Percentiles rank a stretch among this genome's conserved stretches.
phyloP scores from a whole-genome alignment of 2,113 vertebrate genomes.

The Parus major region DNA sequence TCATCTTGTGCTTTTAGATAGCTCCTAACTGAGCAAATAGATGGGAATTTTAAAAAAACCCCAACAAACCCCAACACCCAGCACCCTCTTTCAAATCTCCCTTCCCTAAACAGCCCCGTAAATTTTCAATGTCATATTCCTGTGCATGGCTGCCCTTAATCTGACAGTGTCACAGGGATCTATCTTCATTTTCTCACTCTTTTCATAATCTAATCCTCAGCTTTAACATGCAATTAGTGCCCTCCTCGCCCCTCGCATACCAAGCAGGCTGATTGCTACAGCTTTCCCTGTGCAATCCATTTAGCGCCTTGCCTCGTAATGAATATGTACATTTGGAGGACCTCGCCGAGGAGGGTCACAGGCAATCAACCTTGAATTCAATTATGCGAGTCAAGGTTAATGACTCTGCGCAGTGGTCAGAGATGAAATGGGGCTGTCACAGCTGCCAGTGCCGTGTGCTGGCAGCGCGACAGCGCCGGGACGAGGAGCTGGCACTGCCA shows the following conservation, averaged over 20 bases:
- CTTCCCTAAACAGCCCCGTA: constrained; percentile 78
- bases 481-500: constrained; percentile 81
- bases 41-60: not conserved
- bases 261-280: constrained; percentile 90
- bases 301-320: constrained; percentile 90
- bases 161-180: constrained; percentile 96
- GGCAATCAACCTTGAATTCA: constrained; percentile 99
- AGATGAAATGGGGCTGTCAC: constrained; percentile 94
- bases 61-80: not conserved
- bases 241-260: constrained; percentile 87
- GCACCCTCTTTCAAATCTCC: constrained; percentile 47
- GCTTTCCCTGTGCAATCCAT: constrained; percentile 97
- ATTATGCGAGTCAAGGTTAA: constrained; percentile 99
- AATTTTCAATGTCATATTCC: constrained; percentile 83
- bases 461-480: constrained; percentile 19
- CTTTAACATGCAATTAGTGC: constrained; percentile 99
- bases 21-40: constrained; percentile 4
- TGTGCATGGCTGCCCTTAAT: constrained; percentile 87
- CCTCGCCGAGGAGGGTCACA: constrained; percentile 90
- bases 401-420: constrained; percentile 97
- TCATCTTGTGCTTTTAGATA: not conserved
- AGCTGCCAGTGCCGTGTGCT: constrained; percentile 82
- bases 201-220: constrained; percentile 99
- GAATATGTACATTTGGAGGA: constrained; percentile 99
- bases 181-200: constrained; percentile 99